Evolutionary conservation across 2,113 vertebrate genomes (phyloP).

Genomic region (Seriola dumerili): DNA sequence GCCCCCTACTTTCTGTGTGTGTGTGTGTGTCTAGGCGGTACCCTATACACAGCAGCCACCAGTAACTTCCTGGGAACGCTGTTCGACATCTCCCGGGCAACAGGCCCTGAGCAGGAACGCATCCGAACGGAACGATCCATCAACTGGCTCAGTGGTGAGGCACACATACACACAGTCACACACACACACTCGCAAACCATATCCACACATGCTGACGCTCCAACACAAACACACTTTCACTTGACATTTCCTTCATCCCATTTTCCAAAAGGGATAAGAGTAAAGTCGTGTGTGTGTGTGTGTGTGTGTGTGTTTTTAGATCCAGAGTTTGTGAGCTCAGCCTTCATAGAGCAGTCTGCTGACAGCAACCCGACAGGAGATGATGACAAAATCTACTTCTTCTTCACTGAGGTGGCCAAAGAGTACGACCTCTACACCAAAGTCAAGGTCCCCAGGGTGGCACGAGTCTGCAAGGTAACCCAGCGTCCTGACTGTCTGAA

Average conservation of each 20-base stretch:
- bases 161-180: not conserved
- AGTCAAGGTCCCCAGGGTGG: constrained; percentile 90
- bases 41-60: constrained; percentile 89
- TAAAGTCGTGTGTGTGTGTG: not conserved
- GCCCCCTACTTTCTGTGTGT: not conserved
- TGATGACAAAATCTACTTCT: constrained; percentile 92
- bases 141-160: constrained; percentile 91
- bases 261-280: not conserved
- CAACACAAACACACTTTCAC: not conserved
- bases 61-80: constrained; percentile 91
- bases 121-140: constrained; percentile 88
- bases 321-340: constrained; percentile 89
- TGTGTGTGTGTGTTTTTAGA: constrained; percentile 73
- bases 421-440: constrained; percentile 88
- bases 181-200: not conserved
- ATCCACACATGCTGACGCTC: not conserved
- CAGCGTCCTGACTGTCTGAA: accelerated
- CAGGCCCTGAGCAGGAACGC: constrained; percentile 84
- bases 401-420: constrained; percentile 91
- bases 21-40: constrained; percentile 77
- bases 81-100: constrained; percentile 89
- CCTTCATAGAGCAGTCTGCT: constrained; percentile 84
- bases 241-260: not conserved
- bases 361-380: constrained; percentile 81
- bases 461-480: constrained; percentile 91